Evolutionary conservation across 1,140 invertebrate genomes (phyloP).

Genomic region (Bombyx mori): DNA sequence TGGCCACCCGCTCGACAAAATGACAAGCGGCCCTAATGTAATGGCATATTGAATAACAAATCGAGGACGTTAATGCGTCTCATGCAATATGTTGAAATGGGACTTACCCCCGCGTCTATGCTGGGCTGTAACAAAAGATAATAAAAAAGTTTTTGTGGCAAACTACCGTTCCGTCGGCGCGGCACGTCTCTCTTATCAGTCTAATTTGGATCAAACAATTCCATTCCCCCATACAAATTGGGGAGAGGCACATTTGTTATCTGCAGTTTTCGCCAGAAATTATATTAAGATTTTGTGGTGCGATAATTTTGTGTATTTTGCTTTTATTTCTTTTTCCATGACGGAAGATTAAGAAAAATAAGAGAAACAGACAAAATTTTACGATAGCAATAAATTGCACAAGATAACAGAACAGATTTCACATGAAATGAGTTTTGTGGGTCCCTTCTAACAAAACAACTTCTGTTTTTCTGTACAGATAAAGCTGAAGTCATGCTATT

Average conservation of each 20-base stretch:
- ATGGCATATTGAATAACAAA: background rate
- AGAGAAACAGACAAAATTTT: constrained; percentile 17
- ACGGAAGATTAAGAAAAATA: constrained; percentile 1
- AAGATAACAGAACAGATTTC: no score
- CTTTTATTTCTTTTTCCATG: constrained; percentile 21
- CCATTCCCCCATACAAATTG: constrained; percentile 48
- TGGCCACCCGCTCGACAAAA: constrained; percentile 1
- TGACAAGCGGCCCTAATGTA: background rate
- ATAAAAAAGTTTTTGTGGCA: constrained; percentile 36
- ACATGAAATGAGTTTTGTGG: no score
- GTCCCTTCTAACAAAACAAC: no score
- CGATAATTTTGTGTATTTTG: constrained; percentile 56
- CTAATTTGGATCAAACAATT: constrained; percentile 57
- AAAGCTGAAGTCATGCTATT: background rate
- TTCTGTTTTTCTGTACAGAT: background rate
- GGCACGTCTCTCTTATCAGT: constrained; percentile 43
- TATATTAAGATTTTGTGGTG: constrained; percentile 56
- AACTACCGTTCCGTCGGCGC: constrained; percentile 22
- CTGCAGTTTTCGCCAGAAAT: constrained; percentile 55
- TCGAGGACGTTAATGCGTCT: background rate
- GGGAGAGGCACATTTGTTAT: constrained; percentile 50
- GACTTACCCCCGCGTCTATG: no score
- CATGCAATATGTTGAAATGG: no score
- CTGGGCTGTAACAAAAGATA: constrained; percentile 13
- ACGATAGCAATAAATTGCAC: constrained; percentile 42